These are phyloP conservation scores for Xyliphius kryptos DNA, from an alignment of 2,113 vertebrate genomes.

Conservation along the genomic window DNA sequence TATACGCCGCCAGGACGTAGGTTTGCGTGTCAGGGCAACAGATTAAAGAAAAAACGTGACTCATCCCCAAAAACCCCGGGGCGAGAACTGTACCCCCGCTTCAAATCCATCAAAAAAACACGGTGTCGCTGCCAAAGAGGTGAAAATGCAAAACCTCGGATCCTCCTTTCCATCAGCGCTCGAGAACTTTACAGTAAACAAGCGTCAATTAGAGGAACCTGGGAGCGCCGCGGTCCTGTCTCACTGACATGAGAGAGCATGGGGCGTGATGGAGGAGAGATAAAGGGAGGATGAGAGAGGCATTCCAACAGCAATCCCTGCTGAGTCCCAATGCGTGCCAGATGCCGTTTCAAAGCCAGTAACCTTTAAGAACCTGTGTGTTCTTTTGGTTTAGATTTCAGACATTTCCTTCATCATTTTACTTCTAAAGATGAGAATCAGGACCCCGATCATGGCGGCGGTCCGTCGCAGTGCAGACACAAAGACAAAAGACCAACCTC, in stretches of 20 bases:
- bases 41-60: neutral
- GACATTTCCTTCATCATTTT: too few relatives aligned
- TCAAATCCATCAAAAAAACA: neutral
- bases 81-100: neutral
- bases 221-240: constrained; percentile 4
- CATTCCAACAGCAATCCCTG: constrained; percentile 1
- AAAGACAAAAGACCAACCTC: too few relatives aligned
- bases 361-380: too few relatives aligned
- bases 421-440: too few relatives aligned
- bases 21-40: constrained; percentile 9
- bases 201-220: neutral
- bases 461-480: too few relatives aligned
- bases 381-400: too few relatives aligned
- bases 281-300: constrained; percentile 9
- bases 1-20: neutral
- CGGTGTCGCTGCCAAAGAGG: neutral
- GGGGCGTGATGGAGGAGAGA: neutral
- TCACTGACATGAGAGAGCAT: neutral
- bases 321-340: neutral
- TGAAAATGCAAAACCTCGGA: too few relatives aligned
- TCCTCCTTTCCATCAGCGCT: too few relatives aligned
- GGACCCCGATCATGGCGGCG: too few relatives aligned
- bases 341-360: constrained; percentile 5
- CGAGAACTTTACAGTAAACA: neutral
- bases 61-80: constrained; percentile 3